Percentiles rank a stretch among this genome's conserved stretches.
These are phyloP conservation scores for Drosophila peninsularis DNA, from an alignment of 2,888 invertebrate genomes.

Conservation along the genomic window DNA sequence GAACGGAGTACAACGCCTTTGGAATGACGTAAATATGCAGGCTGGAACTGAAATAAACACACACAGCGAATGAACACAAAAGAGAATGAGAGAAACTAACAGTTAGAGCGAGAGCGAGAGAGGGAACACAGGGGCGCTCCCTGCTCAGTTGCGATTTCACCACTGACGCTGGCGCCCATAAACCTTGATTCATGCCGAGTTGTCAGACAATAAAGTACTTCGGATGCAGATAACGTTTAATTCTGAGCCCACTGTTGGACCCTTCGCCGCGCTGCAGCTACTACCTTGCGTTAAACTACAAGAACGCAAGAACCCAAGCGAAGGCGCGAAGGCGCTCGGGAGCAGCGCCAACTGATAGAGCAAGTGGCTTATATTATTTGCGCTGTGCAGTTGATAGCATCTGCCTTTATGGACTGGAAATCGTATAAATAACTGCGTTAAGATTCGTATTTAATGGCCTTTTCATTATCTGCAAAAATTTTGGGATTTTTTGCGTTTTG, in stretches of 20 bases:
- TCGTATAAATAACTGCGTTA: slow-evolving; percentile 66
- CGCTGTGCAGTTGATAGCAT: slow-evolving; percentile 54
- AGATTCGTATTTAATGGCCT: slow-evolving; percentile 69
- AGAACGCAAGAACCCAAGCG: slow-evolving; percentile 17
- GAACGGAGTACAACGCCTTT: slow-evolving; percentile 31
- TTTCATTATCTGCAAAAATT: slow-evolving; percentile 60
- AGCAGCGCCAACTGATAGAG: slow-evolving; percentile 45
- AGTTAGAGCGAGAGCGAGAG: slow-evolving; percentile 5
- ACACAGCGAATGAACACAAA: not conserved
- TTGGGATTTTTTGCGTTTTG: slow-evolving; percentile 20
- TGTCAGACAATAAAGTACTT: slow-evolving; percentile 57
- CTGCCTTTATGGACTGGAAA: slow-evolving; percentile 32
- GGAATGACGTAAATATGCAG: slow-evolving; percentile 58
- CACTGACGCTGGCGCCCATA: slow-evolving; percentile 41
- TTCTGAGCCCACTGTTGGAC: slow-evolving; percentile 31
- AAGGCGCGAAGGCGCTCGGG: slow-evolving; percentile 11
- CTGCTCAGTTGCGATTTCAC: slow-evolving; percentile 58
- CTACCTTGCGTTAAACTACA: not conserved
- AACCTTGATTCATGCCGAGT: slow-evolving; percentile 69
- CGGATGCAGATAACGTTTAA: slow-evolving; percentile 32
- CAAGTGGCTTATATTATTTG: slow-evolving; percentile 58
- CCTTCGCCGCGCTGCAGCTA: not conserved
- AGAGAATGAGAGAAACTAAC: not conserved
- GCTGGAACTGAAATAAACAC: slow-evolving; percentile 20
- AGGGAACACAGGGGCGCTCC: slow-evolving; percentile 1